Conservation (phyloP, 2,113 vertebrate species). For the Forbesichthys agassizii region DNA sequence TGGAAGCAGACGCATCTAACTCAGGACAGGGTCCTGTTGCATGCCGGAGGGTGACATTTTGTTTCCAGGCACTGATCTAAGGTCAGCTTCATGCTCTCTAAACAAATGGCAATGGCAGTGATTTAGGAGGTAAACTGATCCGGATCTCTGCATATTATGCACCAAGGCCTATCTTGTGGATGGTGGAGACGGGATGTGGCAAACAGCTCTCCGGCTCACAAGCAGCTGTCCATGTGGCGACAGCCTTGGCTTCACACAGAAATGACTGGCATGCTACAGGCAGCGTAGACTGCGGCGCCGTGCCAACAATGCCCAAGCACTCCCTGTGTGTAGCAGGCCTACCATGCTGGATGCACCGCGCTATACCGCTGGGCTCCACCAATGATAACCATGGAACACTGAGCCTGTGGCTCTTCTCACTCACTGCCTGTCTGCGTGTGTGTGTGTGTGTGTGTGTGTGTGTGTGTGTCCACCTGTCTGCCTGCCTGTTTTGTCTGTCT, state of each 20-base stretch:
- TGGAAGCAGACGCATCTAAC: conserved; percentile 69
- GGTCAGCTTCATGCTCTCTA: conserved; percentile 51
- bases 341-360: conserved; percentile 38
- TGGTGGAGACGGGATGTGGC: conserved; percentile 42
- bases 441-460: background rate
- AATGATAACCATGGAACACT: conserved; percentile 59
- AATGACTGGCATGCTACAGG: conserved; percentile 75
- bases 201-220: conserved; percentile 63
- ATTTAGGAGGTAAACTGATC: conserved; percentile 54
- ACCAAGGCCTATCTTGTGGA: conserved; percentile 32
- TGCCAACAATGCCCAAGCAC: conserved; percentile 64
- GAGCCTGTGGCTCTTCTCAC: background rate
- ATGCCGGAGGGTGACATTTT: conserved; percentile 60
- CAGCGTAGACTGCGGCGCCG: conserved; percentile 43
- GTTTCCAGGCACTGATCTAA: conserved; percentile 59
- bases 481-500: background rate
- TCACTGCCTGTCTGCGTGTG: conserved; percentile 4
- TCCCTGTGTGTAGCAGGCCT: conserved; percentile 26
- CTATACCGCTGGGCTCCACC: conserved; percentile 37
- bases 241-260: conserved; percentile 75
- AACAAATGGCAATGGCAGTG: conserved; percentile 48
- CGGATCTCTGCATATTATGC: conserved; percentile 35
- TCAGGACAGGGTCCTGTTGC: conserved; percentile 60
- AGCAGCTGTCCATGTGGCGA: conserved; percentile 82
- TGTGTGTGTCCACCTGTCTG: background rate